These are phyloP conservation scores for Caenorhabditis sp. DNA, from an alignment of 2,888 invertebrate species.

Conservation along the genomic window DNA sequence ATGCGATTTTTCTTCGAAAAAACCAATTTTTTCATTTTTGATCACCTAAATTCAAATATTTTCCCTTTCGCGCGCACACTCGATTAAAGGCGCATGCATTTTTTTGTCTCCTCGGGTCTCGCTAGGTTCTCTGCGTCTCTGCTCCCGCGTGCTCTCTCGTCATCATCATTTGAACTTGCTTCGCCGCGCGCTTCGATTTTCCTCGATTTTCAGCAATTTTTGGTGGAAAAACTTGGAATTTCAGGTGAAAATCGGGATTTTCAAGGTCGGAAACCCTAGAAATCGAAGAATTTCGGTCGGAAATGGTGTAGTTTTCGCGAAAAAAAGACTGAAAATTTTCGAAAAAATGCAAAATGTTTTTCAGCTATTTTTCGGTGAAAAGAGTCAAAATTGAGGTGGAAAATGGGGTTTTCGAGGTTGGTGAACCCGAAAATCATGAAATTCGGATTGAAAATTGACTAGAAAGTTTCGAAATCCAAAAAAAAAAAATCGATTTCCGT, in stretches of 20 bases:
- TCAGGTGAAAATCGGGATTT: slow-evolving; percentile 6
- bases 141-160: slow-evolving; percentile 22
- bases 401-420: slow-evolving; percentile 1
- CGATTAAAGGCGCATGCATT: slow-evolving; percentile 43
- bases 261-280: not conserved
- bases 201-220: slow-evolving; percentile 24
- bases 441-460: not conserved
- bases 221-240: slow-evolving; percentile 25
- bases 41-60: not conserved
- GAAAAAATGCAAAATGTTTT: not conserved
- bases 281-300: not conserved
- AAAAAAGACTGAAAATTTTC: slow-evolving; percentile 6
- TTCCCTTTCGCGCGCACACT: not conserved
- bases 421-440: not conserved
- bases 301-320: slow-evolving; percentile 6
- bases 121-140: slow-evolving; percentile 33
- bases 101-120: slow-evolving; percentile 13
- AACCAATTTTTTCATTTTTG: not conserved
- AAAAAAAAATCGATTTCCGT: not conserved
- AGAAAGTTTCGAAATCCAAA: not conserved
- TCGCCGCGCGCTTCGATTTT: not conserved
- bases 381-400: too few relatives aligned
- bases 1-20: slow-evolving; percentile 5
- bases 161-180: not conserved
- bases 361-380: not conserved